These are phyloP conservation scores for Coenobita brevimanus DNA, from an alignment of 1,140 invertebrate genomes.

Conservation along the genomic window DNA sequence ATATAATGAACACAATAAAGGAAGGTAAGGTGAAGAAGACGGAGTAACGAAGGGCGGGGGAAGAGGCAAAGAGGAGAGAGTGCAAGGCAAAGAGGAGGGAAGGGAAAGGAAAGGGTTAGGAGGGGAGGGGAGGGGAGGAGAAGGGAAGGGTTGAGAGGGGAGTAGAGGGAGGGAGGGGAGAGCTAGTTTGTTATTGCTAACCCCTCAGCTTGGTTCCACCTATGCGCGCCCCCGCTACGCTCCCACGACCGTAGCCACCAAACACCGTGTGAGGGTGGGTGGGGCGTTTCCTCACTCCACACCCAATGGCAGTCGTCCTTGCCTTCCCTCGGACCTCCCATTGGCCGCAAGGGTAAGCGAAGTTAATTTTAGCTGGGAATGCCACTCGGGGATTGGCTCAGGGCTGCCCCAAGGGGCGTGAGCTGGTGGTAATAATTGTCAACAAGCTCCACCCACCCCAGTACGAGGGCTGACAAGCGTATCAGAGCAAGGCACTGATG, in stretches of 20 bases:
- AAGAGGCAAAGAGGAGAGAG: not conserved
- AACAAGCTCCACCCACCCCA: slow-evolving; percentile 15
- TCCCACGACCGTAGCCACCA: slow-evolving; percentile 31
- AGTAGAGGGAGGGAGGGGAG: not conserved
- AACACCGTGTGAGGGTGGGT: slow-evolving; percentile 30
- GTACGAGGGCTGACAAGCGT: slow-evolving; percentile 53
- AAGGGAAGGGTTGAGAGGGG: not conserved
- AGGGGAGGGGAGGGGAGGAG: not conserved
- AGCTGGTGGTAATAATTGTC: slow-evolving; percentile 25
- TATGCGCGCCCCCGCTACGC: slow-evolving; percentile 44
- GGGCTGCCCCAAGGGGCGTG: not conserved
- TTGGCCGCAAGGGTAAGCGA: not conserved
- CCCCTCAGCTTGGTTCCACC: slow-evolving; percentile 35
- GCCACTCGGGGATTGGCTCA: not conserved
- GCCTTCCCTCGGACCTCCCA: not conserved
- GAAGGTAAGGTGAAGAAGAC: not conserved
- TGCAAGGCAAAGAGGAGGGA: too few relatives aligned
- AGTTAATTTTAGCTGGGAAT: slow-evolving; percentile 52
- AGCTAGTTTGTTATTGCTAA: slow-evolving; percentile 21
- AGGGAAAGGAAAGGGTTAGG: too few relatives aligned
- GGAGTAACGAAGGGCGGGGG: not conserved
- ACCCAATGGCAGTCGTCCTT: slow-evolving; percentile 5
- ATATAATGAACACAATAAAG: not conserved
- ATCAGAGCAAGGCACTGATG: slow-evolving; percentile 51
- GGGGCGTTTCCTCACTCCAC: not conserved